Evolutionary conservation across 2,888 invertebrate genomes (phyloP).

Genomic region (Ochlodes sylvanus): DNA sequence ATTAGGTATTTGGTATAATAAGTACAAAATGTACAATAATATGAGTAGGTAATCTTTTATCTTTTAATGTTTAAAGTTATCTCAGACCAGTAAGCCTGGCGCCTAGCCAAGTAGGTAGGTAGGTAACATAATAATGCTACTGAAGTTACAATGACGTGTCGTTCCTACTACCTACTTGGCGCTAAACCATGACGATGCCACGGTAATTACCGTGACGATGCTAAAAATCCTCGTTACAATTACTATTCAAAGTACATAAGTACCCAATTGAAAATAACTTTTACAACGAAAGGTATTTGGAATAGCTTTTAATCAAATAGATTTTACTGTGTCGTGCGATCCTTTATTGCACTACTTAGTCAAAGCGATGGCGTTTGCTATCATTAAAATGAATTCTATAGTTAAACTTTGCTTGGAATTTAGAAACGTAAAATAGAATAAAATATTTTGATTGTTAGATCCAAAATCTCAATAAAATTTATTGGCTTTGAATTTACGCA

Average conservation of each 20-base stretch:
- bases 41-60: too few relatives aligned
- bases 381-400: neutral
- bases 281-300: neutral
- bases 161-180: too few relatives aligned
- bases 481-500: neutral
- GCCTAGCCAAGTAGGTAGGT: too few relatives aligned
- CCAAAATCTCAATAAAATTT: neutral
- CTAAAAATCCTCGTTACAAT: neutral
- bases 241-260: too few relatives aligned
- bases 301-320: neutral
- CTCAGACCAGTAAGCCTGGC: too few relatives aligned
- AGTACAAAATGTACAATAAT: too few relatives aligned
- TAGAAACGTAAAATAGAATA: neutral
- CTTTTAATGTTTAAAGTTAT: too few relatives aligned
- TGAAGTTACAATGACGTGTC: too few relatives aligned
- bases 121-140: too few relatives aligned
- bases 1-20: too few relatives aligned
- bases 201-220: too few relatives aligned
- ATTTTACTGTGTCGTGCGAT: neutral
- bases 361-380: neutral
- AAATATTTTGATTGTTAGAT: neutral
- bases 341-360: neutral
- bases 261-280: neutral
- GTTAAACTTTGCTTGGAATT: neutral
- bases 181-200: neutral